phyloP scores from a whole-genome alignment of 2,113 vertebrate genomes.

The Podilymbus podiceps region DNA sequence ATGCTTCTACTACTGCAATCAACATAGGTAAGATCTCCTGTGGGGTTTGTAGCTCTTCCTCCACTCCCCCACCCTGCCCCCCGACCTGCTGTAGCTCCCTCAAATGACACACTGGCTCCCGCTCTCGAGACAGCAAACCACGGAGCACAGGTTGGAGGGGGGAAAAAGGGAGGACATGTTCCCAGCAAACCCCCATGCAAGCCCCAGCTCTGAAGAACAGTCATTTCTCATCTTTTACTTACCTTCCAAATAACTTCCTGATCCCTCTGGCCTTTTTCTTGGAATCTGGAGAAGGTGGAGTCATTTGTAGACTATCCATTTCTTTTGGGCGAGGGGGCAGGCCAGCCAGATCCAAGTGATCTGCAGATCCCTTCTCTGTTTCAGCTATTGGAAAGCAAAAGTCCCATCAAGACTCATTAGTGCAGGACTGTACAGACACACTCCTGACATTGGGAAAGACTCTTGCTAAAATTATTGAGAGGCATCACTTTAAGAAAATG shows the following conservation, averaged over 20 bases:
- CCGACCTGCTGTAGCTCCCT: background rate
- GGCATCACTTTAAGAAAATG: background rate
- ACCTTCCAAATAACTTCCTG: constrained; percentile 94
- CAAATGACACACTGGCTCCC: background rate
- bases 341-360: constrained; percentile 88
- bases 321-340: constrained; percentile 79
- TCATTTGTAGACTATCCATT: constrained; percentile 78
- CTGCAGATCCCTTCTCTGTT: constrained; percentile 85
- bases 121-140: background rate
- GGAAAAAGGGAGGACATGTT: background rate
- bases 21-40: background rate
- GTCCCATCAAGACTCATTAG: background rate
- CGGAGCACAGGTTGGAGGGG: rapidly evolving
- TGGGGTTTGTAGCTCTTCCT: background rate
- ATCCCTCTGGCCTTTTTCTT: constrained; percentile 94
- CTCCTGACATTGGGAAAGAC: background rate
- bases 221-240: constrained; percentile 50
- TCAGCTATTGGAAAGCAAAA: constrained; percentile 80
- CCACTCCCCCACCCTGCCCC: too few species aligned
- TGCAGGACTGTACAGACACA: background rate
- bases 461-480: background rate
- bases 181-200: background rate
- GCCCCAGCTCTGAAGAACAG: background rate
- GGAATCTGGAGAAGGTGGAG: constrained; percentile 85
- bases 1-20: background rate